Percentiles rank a stretch among this genome's conserved stretches.
Conservation (phyloP, 2,113 vertebrate genomes). For the Cyanoramphus novaezelandiae region DNA sequence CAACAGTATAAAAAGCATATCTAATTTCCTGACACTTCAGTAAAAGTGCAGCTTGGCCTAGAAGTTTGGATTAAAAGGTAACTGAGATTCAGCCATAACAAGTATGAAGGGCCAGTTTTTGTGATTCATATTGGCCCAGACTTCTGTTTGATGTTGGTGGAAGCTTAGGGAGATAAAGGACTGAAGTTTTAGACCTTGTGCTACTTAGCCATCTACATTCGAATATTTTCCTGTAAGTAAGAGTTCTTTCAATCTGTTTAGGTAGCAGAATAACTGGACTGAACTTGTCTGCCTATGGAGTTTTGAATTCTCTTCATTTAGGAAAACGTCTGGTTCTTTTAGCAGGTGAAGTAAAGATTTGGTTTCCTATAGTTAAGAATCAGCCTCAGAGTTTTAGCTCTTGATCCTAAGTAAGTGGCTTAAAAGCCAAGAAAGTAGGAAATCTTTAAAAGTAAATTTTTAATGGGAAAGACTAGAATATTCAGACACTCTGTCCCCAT, state of each 20-base stretch:
- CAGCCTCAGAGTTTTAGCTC: not conserved
- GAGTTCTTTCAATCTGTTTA: not conserved
- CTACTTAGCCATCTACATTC: not conserved
- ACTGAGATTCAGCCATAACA: not conserved
- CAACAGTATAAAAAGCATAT: not conserved
- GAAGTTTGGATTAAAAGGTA: not conserved
- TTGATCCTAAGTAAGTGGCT: not conserved
- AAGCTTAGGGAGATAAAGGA: not conserved
- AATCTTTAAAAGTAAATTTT: not conserved
- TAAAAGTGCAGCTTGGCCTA: not conserved
- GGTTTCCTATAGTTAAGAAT: not conserved
- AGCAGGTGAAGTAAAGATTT: not conserved
- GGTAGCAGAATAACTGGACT: not conserved
- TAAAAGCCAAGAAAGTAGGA: not conserved
- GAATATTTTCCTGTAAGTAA: not conserved
- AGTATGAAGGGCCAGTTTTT: not conserved
- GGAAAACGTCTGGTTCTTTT: not conserved
- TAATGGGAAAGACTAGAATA: not conserved
- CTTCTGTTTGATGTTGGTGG: not conserved
- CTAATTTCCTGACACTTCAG: not conserved
- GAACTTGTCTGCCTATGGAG: not conserved
- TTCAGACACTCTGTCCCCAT: not conserved
- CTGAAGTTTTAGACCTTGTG: not conserved
- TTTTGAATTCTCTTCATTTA: not conserved
- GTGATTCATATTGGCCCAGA: not conserved